Conservation (phyloP, 2,888 invertebrate genomes). For the Noctua pronuba region DNA sequence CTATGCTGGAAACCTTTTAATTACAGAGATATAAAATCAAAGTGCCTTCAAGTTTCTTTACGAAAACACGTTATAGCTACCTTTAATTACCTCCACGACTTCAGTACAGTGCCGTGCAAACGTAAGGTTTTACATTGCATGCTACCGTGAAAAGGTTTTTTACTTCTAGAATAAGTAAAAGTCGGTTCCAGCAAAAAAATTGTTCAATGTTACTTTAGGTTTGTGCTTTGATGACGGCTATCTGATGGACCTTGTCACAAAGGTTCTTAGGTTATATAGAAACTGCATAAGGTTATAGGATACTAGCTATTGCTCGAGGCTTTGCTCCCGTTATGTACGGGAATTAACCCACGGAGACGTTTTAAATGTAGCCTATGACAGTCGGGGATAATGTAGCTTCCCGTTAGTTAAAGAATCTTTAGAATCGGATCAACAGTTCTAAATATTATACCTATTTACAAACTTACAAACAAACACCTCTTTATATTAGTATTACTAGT, state of each 20-base stretch:
- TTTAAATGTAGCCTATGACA: too few species aligned
- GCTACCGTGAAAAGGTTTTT: neutral
- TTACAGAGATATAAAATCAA: neutral
- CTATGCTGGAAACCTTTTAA: neutral
- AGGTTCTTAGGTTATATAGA: neutral
- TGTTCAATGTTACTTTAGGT: neutral
- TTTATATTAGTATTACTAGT: too few species aligned
- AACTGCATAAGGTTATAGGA: neutral
- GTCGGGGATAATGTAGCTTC: too few species aligned
- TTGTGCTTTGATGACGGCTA: neutral
- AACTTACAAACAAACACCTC: too few species aligned
- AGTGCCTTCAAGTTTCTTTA: neutral
- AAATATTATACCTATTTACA: too few species aligned
- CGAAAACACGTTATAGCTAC: neutral
- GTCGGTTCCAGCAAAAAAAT: neutral
- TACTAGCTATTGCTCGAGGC: too few species aligned
- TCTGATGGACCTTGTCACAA: neutral
- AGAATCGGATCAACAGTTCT: too few species aligned
- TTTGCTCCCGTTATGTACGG: too few species aligned
- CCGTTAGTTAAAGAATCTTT: too few species aligned
- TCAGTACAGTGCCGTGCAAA: neutral
- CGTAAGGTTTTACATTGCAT: neutral
- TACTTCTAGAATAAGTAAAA: neutral
- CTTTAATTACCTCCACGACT: neutral
- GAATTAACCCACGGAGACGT: too few species aligned